A percentile compares a stretch with the other conserved stretches of the same genome.
phyloP scores from a whole-genome alignment of 2,797 vertebrate genomes.

The Pseudotriccus pelzelni region DNA sequence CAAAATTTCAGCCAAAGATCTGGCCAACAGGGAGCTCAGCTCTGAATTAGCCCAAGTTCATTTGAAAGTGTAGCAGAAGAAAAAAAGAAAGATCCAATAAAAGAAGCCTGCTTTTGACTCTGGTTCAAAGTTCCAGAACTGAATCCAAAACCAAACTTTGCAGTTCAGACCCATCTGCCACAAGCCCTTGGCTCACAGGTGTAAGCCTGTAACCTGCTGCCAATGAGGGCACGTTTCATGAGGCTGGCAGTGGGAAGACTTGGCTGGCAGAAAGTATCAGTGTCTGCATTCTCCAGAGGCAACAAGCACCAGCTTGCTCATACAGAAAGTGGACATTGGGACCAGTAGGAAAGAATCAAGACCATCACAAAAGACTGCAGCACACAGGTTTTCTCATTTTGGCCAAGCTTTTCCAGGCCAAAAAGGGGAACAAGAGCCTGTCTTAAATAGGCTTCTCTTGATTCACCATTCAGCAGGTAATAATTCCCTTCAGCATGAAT shows the following conservation, averaged over 20 bases:
- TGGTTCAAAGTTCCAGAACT: conserved; percentile 13
- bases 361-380: accelerated
- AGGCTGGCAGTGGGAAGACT: not conserved
- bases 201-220: conserved; percentile 1
- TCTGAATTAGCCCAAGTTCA: not conserved
- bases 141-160: conserved; percentile 46
- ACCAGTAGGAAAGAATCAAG: not conserved
- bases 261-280: not conserved
- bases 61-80: not conserved
- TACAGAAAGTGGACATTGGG: not conserved
- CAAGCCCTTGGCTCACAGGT: not conserved
- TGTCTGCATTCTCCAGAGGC: not conserved
- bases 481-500: not conserved
- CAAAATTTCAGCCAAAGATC: not conserved
- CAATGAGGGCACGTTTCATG: conserved; percentile 9
- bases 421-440: not conserved
- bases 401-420: not conserved
- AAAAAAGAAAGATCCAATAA: not conserved
- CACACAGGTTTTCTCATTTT: not conserved
- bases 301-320: not conserved
- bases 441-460: not conserved
- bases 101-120: not conserved
- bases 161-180: not conserved
- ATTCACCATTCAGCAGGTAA: not conserved
- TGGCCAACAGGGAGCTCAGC: not conserved